Percentiles rank a stretch among this genome's conserved stretches.
Conservation (phyloP, 2,888 invertebrate genomes). For the Trimorus sp. region DNA sequence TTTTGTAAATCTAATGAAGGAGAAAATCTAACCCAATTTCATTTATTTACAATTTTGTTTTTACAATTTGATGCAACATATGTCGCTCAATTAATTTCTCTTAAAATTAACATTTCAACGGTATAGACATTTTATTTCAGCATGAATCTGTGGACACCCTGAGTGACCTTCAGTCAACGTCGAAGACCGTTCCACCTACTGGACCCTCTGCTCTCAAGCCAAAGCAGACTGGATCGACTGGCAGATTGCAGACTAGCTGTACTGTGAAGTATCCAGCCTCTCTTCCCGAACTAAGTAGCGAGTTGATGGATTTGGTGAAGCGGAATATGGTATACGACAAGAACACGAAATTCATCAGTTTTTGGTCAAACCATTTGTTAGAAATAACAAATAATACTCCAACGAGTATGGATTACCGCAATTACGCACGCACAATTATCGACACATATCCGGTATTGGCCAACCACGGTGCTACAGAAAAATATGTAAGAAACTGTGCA, state of each 20-base stretch:
- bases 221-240: no score
- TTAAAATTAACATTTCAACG: no score
- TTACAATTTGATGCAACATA: no score
- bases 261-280: neutral
- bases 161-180: neutral
- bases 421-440: neutral
- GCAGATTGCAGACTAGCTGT: neutral
- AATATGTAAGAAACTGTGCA: neutral
- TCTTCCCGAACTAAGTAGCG: neutral
- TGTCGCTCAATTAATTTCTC: no score
- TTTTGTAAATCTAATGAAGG: no score
- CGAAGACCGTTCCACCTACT: neutral
- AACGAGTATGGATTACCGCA: neutral
- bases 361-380: slow-evolving; percentile 3
- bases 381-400: slow-evolving; percentile 1
- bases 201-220: neutral
- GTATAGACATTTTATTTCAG: no score
- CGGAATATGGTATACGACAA: neutral
- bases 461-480: neutral
- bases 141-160: no score
- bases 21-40: no score
- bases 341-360: neutral
- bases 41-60: no score
- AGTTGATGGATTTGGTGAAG: neutral
- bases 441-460: neutral